Percentiles rank a stretch among this genome's conserved stretches.
Conservation (phyloP, 2,888 invertebrate species). For the Andrena chrysosceles region DNA sequence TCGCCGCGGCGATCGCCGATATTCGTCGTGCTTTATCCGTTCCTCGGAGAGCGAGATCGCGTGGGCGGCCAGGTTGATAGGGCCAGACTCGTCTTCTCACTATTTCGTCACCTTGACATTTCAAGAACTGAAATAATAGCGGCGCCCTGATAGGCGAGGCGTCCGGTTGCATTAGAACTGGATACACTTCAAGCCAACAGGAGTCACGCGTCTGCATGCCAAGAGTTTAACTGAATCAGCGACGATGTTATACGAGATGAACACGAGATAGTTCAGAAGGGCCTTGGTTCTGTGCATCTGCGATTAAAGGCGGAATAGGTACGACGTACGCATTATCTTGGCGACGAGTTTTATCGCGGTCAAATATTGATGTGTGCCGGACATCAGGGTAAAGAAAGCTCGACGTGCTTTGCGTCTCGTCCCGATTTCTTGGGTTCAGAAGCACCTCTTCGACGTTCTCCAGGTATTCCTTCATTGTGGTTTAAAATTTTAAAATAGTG, state of each 20-base stretch:
- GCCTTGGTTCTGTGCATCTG: conserved; percentile 13
- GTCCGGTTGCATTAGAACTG: not conserved
- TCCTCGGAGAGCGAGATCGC: not conserved
- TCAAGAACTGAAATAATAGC: not conserved
- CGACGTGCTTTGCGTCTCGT: conserved; percentile 16
- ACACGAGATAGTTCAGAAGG: not conserved
- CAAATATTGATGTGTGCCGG: conserved; percentile 64
- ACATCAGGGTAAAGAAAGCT: conserved; percentile 32
- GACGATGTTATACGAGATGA: not conserved
- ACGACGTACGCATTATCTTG: conserved; percentile 60
- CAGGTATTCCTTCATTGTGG: not conserved
- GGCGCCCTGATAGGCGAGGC: not conserved
- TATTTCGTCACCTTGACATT: conserved; percentile 36
- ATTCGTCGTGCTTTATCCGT: conserved; percentile 24
- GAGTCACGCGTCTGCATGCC: not conserved
- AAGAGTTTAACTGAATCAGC: not conserved
- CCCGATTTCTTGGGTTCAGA: conserved; percentile 15
- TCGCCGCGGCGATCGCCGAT: conserved; percentile 31
- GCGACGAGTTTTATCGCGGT: conserved; percentile 61
- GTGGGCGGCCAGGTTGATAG: conserved; percentile 22
- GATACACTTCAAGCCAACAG: not conserved
- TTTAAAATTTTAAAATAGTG: not conserved
- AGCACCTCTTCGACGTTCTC: conserved; percentile 11
- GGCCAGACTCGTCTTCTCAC: not conserved
- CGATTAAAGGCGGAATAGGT: conserved; percentile 40